Base-by-base conservation (phyloP, 2,888 invertebrate species). In the Hypena proboscidalis region DNA sequence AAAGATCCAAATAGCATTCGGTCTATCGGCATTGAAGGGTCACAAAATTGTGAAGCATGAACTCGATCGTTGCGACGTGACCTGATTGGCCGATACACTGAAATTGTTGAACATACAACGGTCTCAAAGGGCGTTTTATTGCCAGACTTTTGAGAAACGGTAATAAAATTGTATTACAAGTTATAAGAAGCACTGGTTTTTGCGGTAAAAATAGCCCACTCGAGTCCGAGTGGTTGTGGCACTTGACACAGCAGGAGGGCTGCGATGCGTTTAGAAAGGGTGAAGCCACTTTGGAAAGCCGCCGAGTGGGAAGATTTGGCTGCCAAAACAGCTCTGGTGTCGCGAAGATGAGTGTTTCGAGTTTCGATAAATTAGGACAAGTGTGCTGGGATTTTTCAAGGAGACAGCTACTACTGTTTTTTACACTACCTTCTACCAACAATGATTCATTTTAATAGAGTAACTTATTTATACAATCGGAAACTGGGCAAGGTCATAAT, bases 51-150 rank as follows among this genome's bases (percentile, higher is more conserved):
- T 62, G 50, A 55, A 46, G 53, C 58, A 49, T 55, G 58, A 58
- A 54, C 60, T 52, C 65, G 61, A 75, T 75, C 55, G 65, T 49
- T 33, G 50, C 40, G 63, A 80, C 80, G 80, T 80, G 82, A 75
- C 66, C 47, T 43, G 78, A 54, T 65, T 71, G 48, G 61, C 55
- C 54, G 66, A 74, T 68, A 59, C 59, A 59, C 50, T 58, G 58
- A 61, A 62, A 67, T 61, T 64, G 67, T 67, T 63, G 52, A 72
- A 64, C 60, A 61, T 53, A 65, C 67, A 58, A 49, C 60, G 45
- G 23, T 44, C 17, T 26, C 11, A n/a, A 42, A 42, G 25, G 39
- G 34, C 25, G 32, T 58, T 61, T 61, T 59, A 58, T 39, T 36
- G 36, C 32, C 40, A 40, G 15, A 34, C 30, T 55, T 58, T 58